phyloP scores from a whole-genome alignment of 2,888 invertebrate genomes.

The Limnephilus auricula region DNA sequence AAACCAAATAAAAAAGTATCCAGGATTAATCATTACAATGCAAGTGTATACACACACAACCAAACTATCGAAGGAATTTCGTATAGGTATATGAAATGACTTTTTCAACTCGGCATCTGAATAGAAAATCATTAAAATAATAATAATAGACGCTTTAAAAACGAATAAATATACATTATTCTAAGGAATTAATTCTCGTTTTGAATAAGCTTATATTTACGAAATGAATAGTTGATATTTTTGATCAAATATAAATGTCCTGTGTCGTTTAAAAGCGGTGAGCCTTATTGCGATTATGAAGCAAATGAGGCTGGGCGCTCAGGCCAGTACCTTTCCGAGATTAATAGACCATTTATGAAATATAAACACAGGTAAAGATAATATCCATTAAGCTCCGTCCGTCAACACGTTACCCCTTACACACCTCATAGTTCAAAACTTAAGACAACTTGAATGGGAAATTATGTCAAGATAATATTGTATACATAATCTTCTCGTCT shows the following conservation, averaged over 20 bases:
- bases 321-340: conserved; percentile 20
- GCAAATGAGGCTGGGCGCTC: background rate
- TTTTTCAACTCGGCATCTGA: no score
- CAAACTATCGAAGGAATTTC: no score
- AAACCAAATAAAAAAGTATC: no score
- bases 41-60: no score
- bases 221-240: background rate
- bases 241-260: background rate
- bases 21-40: no score
- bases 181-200: no score
- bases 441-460: background rate
- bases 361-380: conserved; percentile 42
- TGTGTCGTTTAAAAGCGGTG: background rate
- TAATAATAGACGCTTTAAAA: no score
- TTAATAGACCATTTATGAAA: conserved; percentile 48
- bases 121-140: no score
- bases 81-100: no score
- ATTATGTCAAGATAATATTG: background rate
- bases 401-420: conserved; percentile 26
- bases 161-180: no score
- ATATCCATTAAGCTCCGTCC: conserved; percentile 21
- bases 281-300: conserved; percentile 7
- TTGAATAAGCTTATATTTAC: no score
- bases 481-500: background rate
- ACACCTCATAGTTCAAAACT: background rate